Evolutionary conservation across 2,797 vertebrate species (phyloP).

Genomic region (Gastrophryne carolinensis): DNA sequence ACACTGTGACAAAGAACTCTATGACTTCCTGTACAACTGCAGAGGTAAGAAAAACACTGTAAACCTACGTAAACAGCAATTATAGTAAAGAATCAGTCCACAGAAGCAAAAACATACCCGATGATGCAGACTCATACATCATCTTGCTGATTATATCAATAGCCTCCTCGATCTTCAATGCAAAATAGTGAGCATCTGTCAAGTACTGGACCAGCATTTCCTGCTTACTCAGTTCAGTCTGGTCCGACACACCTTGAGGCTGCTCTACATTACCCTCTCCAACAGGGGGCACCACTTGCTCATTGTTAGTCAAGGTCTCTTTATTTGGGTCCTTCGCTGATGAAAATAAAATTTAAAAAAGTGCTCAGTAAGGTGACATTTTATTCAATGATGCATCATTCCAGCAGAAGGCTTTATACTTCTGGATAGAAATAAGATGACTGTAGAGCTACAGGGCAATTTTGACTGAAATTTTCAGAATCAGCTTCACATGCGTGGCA

Average conservation of each 20-base stretch:
- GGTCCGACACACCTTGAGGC: background rate
- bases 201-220: constrained; percentile 95
- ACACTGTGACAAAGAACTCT: constrained; percentile 91
- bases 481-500: no score
- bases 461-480: no score
- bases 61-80: background rate
- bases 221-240: constrained; percentile 82
- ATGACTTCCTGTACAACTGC: constrained; percentile 96
- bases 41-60: constrained; percentile 12
- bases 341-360: background rate
- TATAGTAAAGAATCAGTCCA: background rate
- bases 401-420: background rate
- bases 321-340: background rate
- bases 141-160: constrained; percentile 83
- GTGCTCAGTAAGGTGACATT: no score
- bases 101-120: background rate
- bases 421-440: no score
- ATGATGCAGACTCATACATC: constrained; percentile 77
- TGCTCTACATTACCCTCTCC: constrained; percentile 41
- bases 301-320: background rate
- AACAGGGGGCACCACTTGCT: background rate
- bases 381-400: no score
- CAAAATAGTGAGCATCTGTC: constrained; percentile 85
- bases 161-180: constrained; percentile 85
- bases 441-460: no score